phyloP scores from a whole-genome alignment of 30 jellyfish, hydroid and myxozoan species.

The Pseudorhiza aurosa region DNA sequence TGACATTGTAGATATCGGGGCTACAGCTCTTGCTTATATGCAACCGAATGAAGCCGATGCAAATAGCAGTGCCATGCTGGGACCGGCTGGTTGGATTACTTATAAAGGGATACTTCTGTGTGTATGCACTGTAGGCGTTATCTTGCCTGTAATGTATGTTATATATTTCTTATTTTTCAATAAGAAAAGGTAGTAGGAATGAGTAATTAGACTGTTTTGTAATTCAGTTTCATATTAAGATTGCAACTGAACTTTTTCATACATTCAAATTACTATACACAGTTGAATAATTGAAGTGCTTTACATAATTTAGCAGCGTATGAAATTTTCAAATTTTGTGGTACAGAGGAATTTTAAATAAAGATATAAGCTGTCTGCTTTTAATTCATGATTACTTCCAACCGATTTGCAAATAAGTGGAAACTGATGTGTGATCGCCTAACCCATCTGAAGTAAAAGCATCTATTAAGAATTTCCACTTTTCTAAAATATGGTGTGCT shows the following conservation, averaged over 20 bases:
- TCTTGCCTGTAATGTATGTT: constrained; percentile 49
- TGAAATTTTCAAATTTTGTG: background rate
- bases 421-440: too few relatives aligned
- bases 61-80: constrained; percentile 33
- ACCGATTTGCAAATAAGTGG: too few relatives aligned
- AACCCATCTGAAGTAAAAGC: too few relatives aligned
- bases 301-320: background rate
- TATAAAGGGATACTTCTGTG: constrained; percentile 57
- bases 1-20: constrained; percentile 40
- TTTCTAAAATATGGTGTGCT: too few relatives aligned
- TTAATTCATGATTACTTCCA: too few relatives aligned
- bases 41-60: constrained; percentile 14
- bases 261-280: too few relatives aligned
- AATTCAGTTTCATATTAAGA: too few relatives aligned
- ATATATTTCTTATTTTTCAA: constrained; percentile 25
- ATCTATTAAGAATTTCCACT: too few relatives aligned
- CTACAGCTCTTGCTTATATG: constrained; percentile 38
- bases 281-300: too few relatives aligned
- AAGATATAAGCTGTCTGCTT: too few relatives aligned
- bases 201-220: background rate
- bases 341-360: too few relatives aligned
- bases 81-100: constrained; percentile 47
- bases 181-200: constrained; percentile 21
- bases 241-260: too few relatives aligned
- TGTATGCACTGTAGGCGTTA: constrained; percentile 56